Conservation (phyloP, 2,797 vertebrate genomes). For the Gobio occitaniae region DNA sequence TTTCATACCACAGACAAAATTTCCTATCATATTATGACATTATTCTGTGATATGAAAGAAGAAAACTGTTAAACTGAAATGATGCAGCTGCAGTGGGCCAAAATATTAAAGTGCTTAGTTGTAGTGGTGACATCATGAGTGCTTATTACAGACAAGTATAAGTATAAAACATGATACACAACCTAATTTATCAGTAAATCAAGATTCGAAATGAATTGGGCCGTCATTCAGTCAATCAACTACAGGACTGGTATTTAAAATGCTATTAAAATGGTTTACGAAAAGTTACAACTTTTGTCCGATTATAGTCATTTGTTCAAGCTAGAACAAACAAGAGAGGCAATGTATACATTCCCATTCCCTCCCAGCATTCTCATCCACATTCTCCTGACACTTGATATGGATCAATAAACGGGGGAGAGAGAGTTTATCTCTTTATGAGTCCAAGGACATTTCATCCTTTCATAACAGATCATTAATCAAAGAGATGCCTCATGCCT, state of each 20-base stretch:
- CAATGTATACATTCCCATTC: neutral
- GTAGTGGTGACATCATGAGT: conserved; percentile 26
- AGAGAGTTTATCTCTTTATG: neutral
- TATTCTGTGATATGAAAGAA: neutral
- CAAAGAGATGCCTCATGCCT: neutral
- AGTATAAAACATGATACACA: neutral
- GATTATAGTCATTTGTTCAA: neutral
- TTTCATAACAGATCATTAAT: conserved; percentile 16
- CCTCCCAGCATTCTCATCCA: neutral
- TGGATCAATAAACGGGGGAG: neutral
- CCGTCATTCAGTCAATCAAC: neutral
- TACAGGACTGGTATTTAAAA: neutral
- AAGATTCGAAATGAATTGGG: neutral
- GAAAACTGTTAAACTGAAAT: neutral
- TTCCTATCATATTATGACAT: neutral
- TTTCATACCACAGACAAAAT: neutral
- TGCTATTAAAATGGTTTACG: neutral
- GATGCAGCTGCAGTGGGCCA: neutral
- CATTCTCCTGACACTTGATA: conserved; percentile 2
- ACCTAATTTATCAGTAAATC: neutral
- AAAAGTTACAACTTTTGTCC: neutral
- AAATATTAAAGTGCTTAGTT: conserved; percentile 34
- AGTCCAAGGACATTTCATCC: neutral
- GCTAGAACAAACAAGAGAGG: neutral
- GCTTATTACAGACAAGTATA: conserved; percentile 10